Base-by-base conservation (phyloP, 2,888 invertebrate species). In the Pegoplata infirma region DNA sequence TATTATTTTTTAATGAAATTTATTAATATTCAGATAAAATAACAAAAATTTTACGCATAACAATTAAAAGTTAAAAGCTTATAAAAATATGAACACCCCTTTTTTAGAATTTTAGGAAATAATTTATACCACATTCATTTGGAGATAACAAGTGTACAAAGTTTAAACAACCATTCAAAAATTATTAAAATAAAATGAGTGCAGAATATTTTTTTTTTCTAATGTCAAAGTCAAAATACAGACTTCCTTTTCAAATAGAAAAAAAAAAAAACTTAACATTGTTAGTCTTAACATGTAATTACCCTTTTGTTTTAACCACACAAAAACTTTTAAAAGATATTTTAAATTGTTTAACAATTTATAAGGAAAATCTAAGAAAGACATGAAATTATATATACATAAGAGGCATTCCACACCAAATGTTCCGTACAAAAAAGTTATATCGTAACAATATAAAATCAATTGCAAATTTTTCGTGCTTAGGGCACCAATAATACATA, bases 51-150 rank as follows among this genome's bases (percentile, higher is more conserved):
- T 21, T 21, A 21, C 19, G 40, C 44, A 40, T 44, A 58, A 28
- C 21, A 58, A 61, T 61, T 61, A 46, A 63, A 49, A 49, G 7
- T 49, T 49, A 49, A 19, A 63, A 23, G 5, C 14, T 17, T 23
- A 19, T 32, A 32, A n/a, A n/a, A n/a, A n/a, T n/a, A n/a, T n/a
- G n/a, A n/a, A n/a, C n/a, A 21, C n/a, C 17, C 8, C 46, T 10
- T 28, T 28, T 17, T 1, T 8, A 5, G 21, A 14, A 4, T 46
- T 23, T 55, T 67, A 46, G 55, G 19, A 55, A 14, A 12, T 28
- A 28, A 21, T 28, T 67, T 55, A 14, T 44, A 55, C 17, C 12
- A 47, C 46, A 55, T 46, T n/a, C 28, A 67, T 67, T 53, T 55
- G n/a, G 5, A 49, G 46, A 68, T 68, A 47, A 68, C 5, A 36